Base-by-base conservation (phyloP, 2,888 invertebrate genomes). In the Drosophila meridionalis region DNA sequence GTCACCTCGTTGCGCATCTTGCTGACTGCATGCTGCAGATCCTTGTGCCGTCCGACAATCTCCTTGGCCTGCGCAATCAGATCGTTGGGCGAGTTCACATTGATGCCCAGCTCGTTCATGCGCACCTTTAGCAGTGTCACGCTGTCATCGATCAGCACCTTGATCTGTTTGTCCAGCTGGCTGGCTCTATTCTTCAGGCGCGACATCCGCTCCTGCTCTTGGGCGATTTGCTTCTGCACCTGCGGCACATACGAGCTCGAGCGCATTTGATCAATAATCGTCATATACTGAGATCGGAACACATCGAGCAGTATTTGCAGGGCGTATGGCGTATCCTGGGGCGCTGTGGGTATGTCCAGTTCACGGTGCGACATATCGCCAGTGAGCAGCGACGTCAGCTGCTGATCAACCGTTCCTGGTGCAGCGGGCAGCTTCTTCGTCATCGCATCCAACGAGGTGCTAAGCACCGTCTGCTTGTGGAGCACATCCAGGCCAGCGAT, bases 141-240 rank as follows among this genome's bases (percentile, higher is more conserved):
- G 90, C 98, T 98, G 92, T 99, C 98, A 87, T 97, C 97, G 79
- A 98, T 98, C 76, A 99, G 94, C 71, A 97, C 96, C 92, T 96
- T 97, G 76, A 99, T 98, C 94, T 98, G 98, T 92, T 98, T 98
- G 91, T 98, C 98, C 83, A 99, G 94, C 93, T 98, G 97, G n/a
- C 96, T 96, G 50, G 97, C 97, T 68, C 98, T 95, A 66, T 96
- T 96, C 92, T 96, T 96, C 75, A 98, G 93, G 88, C 96, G 96
- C 86, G 96, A 95, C 93, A 98, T 97, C 69, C 96, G 95, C 90
- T 97, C 96, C 94, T 96, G 96, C 92, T 99, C 98, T 86, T 95
- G 95, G 67, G 96, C 96, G 69, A 98, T 97, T 92, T 97, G 96
- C 7, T 94, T 94, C 72, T 96, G 95, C 7, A 99, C 94, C 52